Base-by-base conservation (phyloP, 1,140 invertebrate species). In the Achatina immaculata region DNA sequence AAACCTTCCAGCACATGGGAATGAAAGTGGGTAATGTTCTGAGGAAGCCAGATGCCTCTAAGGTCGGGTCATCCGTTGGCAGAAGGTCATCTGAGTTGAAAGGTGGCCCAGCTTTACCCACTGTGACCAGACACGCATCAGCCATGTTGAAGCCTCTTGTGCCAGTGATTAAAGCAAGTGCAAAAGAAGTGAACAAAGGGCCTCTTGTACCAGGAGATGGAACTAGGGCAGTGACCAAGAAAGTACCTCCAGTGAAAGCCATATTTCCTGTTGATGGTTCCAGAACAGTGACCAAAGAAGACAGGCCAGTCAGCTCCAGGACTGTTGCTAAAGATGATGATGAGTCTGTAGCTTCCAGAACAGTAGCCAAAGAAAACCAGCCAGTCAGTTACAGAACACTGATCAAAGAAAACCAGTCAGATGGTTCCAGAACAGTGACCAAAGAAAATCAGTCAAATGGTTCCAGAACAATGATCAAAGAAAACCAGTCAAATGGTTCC, bases 191-290 rank as follows among this genome's bases (percentile, higher is more conserved):
- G 31, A 28, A 6, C 4, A 62, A 62, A 62, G 55, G 14, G n/a
- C n/a, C 58, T 6, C 6, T 62, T 0, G 31, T 31, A 62, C 6
- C 58, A 7, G 3, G 3, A 0, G 58, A 62, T 31, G 58, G 58
- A 62, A 31, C 58, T 31, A 62, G 58, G 16, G 31, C 58, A 62
- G 58, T 62, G 28, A 62, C 58, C n/a, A 62, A 62, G 58, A 62
- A 34, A 62, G n/a, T 16, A 31, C 31, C 58, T 62, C 58, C 58
- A 31, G 4, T 31, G 28, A 31, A 62, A 34, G 58, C 19, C 16
- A 6, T 62, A 34, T 31, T 62, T 62, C 58, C 58, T 6, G 4
- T 9, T 19, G 21, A 62, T 31, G 58, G 58, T 62, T 62, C 58
- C 1, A 62, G 28, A 62, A 62, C 58, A 31, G 28, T 62, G 9